A percentile compares a stretch with the other conserved stretches of the same genome.
These are phyloP conservation scores for Bambusicola thoracicus DNA, from an alignment of 2,113 vertebrate genomes.

Conservation along the genomic window DNA sequence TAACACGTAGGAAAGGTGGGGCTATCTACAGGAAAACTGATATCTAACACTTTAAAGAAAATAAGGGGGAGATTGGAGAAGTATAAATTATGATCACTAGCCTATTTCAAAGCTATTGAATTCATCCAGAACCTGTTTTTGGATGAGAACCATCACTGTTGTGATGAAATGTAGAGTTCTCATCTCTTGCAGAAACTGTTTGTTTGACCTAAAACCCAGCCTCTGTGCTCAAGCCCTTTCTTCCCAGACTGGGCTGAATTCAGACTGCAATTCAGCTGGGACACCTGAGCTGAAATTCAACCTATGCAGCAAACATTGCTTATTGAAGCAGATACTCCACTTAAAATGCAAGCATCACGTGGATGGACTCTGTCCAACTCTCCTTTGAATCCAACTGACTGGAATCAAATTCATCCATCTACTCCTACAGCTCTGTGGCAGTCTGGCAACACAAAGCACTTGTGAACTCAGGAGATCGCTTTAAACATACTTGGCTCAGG, in stretches of 20 bases:
- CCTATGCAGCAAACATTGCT: background rate
- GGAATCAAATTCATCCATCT: background rate
- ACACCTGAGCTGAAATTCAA: conserved; percentile 28
- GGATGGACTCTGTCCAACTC: conserved; percentile 12
- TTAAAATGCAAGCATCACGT: conserved; percentile 23
- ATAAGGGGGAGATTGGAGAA: background rate
- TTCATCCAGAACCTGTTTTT: background rate
- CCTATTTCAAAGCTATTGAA: background rate
- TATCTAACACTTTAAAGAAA: background rate
- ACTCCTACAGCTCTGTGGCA: background rate
- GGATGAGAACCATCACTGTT: background rate
- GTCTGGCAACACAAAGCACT: background rate
- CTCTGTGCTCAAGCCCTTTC: background rate
- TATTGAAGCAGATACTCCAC: background rate
- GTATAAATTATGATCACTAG: background rate
- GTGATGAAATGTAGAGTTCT: background rate
- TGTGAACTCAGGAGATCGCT: background rate
- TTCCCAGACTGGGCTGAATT: background rate
- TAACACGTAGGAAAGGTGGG: background rate
- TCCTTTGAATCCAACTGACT: background rate
- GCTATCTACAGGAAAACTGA: background rate
- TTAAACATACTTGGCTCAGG: background rate
- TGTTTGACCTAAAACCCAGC: background rate
- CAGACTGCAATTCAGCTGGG: background rate
- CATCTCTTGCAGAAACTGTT: background rate